Evolutionary conservation across 2,797 vertebrate genomes (phyloP), one percentile per base, ranked within the genome.

Genomic region (Sebastes dallii): DNA sequence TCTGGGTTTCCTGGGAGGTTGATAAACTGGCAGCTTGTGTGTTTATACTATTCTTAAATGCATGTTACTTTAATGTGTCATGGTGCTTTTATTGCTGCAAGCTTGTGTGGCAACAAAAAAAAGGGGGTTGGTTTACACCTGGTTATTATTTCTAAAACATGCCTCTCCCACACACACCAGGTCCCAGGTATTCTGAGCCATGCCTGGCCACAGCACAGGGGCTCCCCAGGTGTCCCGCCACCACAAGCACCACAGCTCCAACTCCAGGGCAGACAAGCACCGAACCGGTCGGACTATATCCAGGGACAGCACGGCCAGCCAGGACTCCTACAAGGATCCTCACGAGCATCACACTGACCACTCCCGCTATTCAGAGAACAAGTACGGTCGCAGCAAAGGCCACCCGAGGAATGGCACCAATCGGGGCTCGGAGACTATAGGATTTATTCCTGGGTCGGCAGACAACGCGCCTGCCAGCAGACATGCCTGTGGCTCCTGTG

Each of bases 391-490:
- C 85, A 91, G 55, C 89, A 92, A 88, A 87, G 79, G 92, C 78
- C 93, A 94, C 72, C 95, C 93, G 0, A 95, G 96, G 3, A 94
- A 92, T 2, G 27, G 27, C 8, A 96, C 94, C 0, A 95, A 94
- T n/a, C 91, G 95, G 0, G 96, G 96, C 55, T 96, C 96, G 0
- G 97, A 97, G 92, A 97, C 95, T 0, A 95, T 97, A 52, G 98
- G 97, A 72, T 99, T 99, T 75, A 96, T 99, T 78, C 97, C 98
- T 0, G 96, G 97, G 0, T 96, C 98, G 0, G 96, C 96, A 2
- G 97, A 98, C 88, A 84, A 86, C 50, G 27, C 92, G 1, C 84
- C 96, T 0, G 82, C 90, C 0, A 72, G 74, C 66, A 89, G 92
- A 46, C 92, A 91, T 11, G 72, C 92, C 1, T 98, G 98, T 64